Conservation (phyloP, 2,888 invertebrate genomes). For the Sylvicola fuscatus region DNA sequence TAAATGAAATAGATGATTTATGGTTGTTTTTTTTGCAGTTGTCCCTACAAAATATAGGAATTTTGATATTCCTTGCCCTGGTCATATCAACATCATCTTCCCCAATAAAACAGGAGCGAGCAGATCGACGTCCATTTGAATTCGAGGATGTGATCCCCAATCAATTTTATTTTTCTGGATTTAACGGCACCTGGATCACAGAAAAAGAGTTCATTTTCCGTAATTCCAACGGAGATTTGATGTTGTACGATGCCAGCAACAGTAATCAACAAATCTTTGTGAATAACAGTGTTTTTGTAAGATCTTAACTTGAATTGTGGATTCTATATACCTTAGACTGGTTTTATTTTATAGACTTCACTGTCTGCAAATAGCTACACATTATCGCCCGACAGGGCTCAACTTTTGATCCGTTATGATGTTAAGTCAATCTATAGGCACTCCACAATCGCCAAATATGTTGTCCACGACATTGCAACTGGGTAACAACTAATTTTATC, state of each 20-base stretch:
- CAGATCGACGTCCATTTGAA: constrained; percentile 8
- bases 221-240: not conserved
- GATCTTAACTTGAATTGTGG: not conserved
- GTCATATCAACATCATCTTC: too few species aligned
- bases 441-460: constrained; percentile 39
- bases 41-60: too few species aligned
- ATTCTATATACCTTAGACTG: not conserved
- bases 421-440: constrained; percentile 32
- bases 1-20: too few species aligned
- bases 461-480: constrained; percentile 34
- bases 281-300: not conserved
- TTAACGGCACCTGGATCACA: constrained; percentile 1
- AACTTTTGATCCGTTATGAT: constrained; percentile 18
- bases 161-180: not conserved
- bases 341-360: not conserved
- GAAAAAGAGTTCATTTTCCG: not conserved
- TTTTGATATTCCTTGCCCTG: too few species aligned
- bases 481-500: constrained; percentile 24
- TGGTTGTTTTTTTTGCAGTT: too few species aligned
- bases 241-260: not conserved
- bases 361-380: not conserved
- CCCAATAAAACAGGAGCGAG: constrained; percentile 6
- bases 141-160: constrained; percentile 4
- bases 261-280: not conserved
- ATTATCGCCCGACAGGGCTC: constrained; percentile 8